Conservation (phyloP, 2,888 invertebrate genomes). For the Eilema sororculum region DNA sequence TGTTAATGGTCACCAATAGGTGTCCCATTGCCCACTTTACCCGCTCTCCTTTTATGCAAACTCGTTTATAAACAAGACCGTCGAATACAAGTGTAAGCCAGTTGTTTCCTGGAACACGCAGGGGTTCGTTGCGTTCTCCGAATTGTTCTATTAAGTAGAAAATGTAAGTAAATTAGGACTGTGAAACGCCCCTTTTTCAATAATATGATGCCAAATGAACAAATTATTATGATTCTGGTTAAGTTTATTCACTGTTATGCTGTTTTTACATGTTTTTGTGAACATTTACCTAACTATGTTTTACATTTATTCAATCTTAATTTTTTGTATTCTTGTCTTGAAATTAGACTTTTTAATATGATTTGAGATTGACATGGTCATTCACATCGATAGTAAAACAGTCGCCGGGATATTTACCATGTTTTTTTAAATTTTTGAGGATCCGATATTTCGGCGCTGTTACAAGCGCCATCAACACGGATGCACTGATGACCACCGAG, state of each 20-base stretch:
- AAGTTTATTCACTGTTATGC: neutral
- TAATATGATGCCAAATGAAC: neutral
- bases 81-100: slow-evolving; percentile 39
- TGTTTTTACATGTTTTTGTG: no score
- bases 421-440: no score
- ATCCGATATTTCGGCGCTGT: no score
- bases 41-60: slow-evolving; percentile 57
- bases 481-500: no score
- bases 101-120: slow-evolving; percentile 45
- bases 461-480: no score
- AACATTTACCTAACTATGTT: no score
- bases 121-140: slow-evolving; percentile 30
- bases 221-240: neutral
- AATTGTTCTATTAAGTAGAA: slow-evolving; percentile 12
- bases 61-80: slow-evolving; percentile 52
- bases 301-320: no score
- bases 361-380: no score
- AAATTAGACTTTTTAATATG: no score
- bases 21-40: neutral
- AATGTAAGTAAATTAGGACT: slow-evolving; percentile 10
- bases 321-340: neutral
- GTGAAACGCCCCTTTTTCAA: neutral
- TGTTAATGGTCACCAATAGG: slow-evolving; percentile 3
- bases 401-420: no score
- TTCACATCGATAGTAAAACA: no score